Evolutionary conservation across 2,797 vertebrate species (phyloP).

Genomic region (Bufotes viridis): DNA sequence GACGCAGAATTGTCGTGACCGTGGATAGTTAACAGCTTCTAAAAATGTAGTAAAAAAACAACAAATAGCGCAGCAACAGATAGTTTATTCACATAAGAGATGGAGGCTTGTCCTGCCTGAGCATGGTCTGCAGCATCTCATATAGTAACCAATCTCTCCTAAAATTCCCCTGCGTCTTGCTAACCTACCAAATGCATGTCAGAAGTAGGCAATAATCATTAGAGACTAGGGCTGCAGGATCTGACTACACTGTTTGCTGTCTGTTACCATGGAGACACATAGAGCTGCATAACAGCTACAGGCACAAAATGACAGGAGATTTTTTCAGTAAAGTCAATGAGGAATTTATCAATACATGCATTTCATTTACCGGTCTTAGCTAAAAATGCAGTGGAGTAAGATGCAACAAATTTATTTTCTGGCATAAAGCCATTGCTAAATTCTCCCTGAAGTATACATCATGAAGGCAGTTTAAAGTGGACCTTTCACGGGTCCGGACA

Average conservation of each 20-base stretch:
- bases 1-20: constrained; percentile 35
- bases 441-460: too few species aligned
- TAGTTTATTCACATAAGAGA: constrained; percentile 41
- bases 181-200: not conserved
- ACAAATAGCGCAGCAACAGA: constrained; percentile 39
- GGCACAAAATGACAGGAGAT: not conserved
- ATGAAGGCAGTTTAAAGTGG: too few species aligned
- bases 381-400: too few species aligned
- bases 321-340: not conserved
- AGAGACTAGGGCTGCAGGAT: not conserved
- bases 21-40: constrained; percentile 39
- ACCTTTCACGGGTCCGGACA: too few species aligned
- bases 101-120: constrained; percentile 22
- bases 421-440: too few species aligned
- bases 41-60: constrained; percentile 38
- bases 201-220: not conserved
- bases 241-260: not conserved
- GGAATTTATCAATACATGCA: not conserved
- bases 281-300: not conserved
- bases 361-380: too few species aligned
- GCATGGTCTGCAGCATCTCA: not conserved
- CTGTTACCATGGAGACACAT: not conserved
- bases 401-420: too few species aligned
- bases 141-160: not conserved
- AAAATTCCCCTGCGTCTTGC: not conserved